phyloP scores from a whole-genome alignment of 2,113 vertebrate species.

The Donacobius atricapilla region DNA sequence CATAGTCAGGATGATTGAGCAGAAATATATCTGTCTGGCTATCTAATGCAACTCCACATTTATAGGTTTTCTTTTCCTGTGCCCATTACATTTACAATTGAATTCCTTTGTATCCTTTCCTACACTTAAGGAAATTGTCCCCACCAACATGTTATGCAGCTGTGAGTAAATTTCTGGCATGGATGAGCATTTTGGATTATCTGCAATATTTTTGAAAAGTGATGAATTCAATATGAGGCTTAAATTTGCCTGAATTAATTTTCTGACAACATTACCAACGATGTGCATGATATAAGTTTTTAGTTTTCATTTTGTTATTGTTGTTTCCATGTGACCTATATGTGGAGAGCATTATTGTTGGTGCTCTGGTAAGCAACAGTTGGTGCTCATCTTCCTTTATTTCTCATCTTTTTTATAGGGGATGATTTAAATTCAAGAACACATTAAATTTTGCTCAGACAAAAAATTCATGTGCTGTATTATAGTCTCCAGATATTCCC shows the following conservation, averaged over 20 bases:
- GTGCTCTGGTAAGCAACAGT: background rate
- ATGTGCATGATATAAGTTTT: background rate
- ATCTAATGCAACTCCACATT: background rate
- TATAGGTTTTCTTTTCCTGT: background rate
- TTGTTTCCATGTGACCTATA: background rate
- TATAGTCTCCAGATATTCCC: background rate
- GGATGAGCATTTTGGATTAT: background rate
- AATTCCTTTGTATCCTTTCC: background rate
- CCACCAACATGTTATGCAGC: background rate
- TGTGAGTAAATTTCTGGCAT: background rate
- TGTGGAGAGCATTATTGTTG: background rate
- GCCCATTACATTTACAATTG: background rate
- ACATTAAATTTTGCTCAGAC: background rate
- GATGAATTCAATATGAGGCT: background rate
- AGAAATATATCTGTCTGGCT: background rate
- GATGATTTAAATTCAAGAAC: background rate
- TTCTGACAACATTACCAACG: background rate
- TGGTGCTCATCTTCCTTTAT: background rate
- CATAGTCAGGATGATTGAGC: background rate
- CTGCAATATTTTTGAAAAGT: background rate
- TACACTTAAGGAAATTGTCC: background rate
- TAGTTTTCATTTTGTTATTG: background rate
- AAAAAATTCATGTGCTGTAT: fast-evolving
- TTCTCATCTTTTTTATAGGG: background rate
- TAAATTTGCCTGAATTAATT: background rate